Evolutionary conservation across 2,888 invertebrate species (phyloP).

Genomic region (Acanthopleura granulata): DNA sequence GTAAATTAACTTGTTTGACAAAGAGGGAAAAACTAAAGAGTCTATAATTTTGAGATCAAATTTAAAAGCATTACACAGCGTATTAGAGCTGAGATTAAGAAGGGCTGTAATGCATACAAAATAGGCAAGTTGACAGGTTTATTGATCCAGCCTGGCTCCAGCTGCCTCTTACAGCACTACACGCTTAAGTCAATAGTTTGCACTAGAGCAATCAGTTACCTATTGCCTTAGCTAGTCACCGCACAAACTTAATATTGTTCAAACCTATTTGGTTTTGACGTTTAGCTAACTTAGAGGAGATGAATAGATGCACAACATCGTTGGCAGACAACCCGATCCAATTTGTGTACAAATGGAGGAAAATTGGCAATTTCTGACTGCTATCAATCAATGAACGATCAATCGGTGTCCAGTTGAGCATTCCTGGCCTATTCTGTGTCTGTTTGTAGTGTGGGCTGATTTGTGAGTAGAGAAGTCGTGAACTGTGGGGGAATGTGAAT

Average conservation of each 20-base stretch:
- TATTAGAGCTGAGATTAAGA: not conserved
- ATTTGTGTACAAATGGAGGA: constrained; percentile 14
- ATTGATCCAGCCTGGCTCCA: constrained; percentile 1
- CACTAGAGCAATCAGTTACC: constrained; percentile 14
- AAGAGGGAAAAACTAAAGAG: constrained; percentile 1
- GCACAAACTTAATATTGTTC: constrained; percentile 14
- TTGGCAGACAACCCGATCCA: not conserved
- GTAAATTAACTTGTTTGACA: constrained; percentile 10
- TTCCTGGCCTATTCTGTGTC: not conserved
- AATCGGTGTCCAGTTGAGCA: constrained; percentile 3
- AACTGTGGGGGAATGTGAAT: no score
- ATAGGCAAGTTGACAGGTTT: constrained; percentile 8
- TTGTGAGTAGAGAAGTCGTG: no score
- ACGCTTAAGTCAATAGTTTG: constrained; percentile 10
- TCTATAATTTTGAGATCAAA: constrained; percentile 19
- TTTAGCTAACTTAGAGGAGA: not conserved
- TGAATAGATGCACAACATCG: not conserved
- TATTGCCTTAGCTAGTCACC: constrained; percentile 9
- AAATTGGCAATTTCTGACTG: constrained; percentile 14
- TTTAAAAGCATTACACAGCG: constrained; percentile 12
- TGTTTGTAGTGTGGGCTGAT: no score
- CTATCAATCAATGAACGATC: constrained; percentile 14
- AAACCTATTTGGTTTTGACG: not conserved
- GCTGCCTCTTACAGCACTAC: not conserved
- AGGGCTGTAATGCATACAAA: constrained; percentile 18